Evolutionary conservation across 2,113 vertebrate genomes (phyloP), one percentile per base, ranked within the genome.

Genomic region (Leptodactylus fuscus): DNA sequence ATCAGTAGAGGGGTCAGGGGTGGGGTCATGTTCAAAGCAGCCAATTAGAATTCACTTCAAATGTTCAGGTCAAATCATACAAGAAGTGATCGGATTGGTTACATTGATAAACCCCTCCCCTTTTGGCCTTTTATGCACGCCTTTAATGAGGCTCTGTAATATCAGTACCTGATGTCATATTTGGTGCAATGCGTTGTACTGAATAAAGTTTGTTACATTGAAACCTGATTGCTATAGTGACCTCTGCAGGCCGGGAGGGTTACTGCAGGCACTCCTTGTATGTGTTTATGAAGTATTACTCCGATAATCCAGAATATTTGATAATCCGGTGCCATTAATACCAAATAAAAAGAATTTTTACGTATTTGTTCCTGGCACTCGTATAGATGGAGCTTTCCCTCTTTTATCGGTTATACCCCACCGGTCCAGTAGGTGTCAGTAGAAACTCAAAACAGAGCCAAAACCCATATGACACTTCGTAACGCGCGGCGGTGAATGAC

Each of bases 361-460:
- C 3, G 46, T 48, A 48, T 13, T 48, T 48, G 46, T 48, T 71
- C 20, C 36, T 41, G 46, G n/a, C 41, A 12, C 10, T 29, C 8
- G 5, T 16, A 36, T 9, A 1, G 24, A 29, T 29, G 20, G 20
- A 13, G 11, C n/a, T 46, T 44, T 74, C 7, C 1, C 3, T 5
- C 8, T 75, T 4, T 9, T 11, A 51, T 5, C 6, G 38, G 53
- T 44, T 10, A 44, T 60, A 60, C 77, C 53, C 49, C 5, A 9
- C 13, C 24, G 10, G 20, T 44, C 77, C 77, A 80, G 34, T 62
- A 80, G 77, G 53, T 80, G 77, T 60, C 77, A 62, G 32, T 38
- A 80, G 15, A 60, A 80, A 80, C 77, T 18, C 22, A 62, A 58
- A 62, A 20, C 34, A 8, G 38, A 41, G 16, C 76, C 12, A 0